These are phyloP conservation scores for Teleiodes luculella DNA, from an alignment of 2,888 invertebrate genomes.

Conservation along the genomic window DNA sequence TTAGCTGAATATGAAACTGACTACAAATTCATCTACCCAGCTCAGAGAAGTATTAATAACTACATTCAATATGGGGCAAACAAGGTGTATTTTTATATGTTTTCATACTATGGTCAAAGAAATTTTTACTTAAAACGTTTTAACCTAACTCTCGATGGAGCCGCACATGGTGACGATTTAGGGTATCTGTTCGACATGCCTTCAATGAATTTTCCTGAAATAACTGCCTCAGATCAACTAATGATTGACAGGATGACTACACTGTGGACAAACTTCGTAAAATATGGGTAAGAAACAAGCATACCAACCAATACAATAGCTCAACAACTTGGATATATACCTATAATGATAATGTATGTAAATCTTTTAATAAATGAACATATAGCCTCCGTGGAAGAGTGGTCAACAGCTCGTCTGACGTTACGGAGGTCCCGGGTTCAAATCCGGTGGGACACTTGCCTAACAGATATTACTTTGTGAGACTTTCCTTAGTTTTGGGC, in stretches of 20 bases:
- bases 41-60: slow-evolving; percentile 29
- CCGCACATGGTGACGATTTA: slow-evolving; percentile 39
- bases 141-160: slow-evolving; percentile 22
- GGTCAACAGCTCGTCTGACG: not conserved
- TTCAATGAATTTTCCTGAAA: slow-evolving; percentile 31
- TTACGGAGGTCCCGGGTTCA: not conserved
- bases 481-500: too few relatives aligned
- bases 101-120: slow-evolving; percentile 38
- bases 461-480: too few relatives aligned
- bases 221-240: slow-evolving; percentile 36
- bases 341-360: too few relatives aligned
- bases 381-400: too few relatives aligned
- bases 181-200: slow-evolving; percentile 41
- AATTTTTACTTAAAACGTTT: slow-evolving; percentile 21
- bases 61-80: slow-evolving; percentile 28
- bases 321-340: too few relatives aligned
- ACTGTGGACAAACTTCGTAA: slow-evolving; percentile 62
- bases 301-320: not conserved
- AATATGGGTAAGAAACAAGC: slow-evolving; percentile 43
- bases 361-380: too few relatives aligned
- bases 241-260: slow-evolving; percentile 48
- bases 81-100: slow-evolving; percentile 36
- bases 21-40: slow-evolving; percentile 33
- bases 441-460: not conserved
- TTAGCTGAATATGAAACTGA: slow-evolving; percentile 36